Base-by-base conservation (phyloP, 2,888 invertebrate species). In the Calliopum simillimum region DNA sequence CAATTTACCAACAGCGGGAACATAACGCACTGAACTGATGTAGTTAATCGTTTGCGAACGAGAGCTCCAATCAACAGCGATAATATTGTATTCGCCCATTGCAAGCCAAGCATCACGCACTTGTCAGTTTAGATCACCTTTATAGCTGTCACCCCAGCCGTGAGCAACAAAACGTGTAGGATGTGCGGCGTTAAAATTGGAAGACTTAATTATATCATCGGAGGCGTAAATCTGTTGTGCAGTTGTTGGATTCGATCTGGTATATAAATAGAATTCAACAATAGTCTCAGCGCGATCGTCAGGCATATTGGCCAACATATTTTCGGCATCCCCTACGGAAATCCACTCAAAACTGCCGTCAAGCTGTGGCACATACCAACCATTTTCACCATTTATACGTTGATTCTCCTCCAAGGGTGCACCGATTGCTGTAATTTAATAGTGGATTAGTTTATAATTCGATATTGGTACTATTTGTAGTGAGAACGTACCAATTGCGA, bases 41-140 rank as follows among this genome's bases (percentile, higher is more conserved):
- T 89, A 89, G 76, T 89, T 88, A 33, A 33, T 33, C 71, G 88
- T 88, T n/a, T 73, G 70, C 0, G 89, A 88, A 1, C 87, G 88
- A 2, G 83, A 86, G n/a, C 88, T 87, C 89, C 89, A 90, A 76
- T 90, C 90, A 5, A 90, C 88, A 0, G 88, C 87, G 59, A 90
- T 87, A 47, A 90, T 88, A 75, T 90, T 90, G 70, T 88, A 82
- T 66, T 89, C 87, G 55, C 87, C 88, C 4, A 87, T 85, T 69
- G 87, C 87, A 13, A 90, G 81, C 73, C 88, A 89, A 0, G 89
- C 89, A 6, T 65, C 25, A 6, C 78, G 77, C 3, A 82, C 70
- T 0, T 68, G 33, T 0, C 19, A 53, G 53, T 79, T 79, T 0
- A 78, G 51, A 12, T 51, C 23, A 43, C 88, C 86, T 63, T 83